These are phyloP conservation scores for Premnoplex brunnescens DNA, from an alignment of 2,797 vertebrate species.

Conservation along the genomic window DNA sequence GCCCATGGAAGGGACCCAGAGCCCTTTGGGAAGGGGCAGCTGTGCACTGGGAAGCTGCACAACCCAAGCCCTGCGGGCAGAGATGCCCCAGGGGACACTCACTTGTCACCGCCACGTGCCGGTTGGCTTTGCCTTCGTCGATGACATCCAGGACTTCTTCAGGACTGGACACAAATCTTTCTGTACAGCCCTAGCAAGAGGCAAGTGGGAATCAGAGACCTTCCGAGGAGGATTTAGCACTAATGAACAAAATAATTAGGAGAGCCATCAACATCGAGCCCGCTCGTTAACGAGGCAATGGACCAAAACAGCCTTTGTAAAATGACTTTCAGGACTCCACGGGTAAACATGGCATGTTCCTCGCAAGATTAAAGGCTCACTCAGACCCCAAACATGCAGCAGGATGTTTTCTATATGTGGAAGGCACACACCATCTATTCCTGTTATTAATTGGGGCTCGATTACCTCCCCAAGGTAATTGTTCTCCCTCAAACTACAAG, in stretches of 20 bases:
- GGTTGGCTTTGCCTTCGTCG: slow-evolving; percentile 93
- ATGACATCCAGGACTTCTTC: slow-evolving; percentile 98
- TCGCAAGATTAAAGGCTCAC: neutral
- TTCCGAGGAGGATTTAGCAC: neutral
- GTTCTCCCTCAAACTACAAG: neutral
- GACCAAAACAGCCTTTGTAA: neutral
- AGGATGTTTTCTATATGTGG: neutral
- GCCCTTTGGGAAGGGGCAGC: neutral
- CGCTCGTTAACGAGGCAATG: fast-evolving
- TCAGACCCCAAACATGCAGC: neutral
- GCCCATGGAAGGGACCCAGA: fast-evolving
- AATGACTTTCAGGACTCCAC: neutral
- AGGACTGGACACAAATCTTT: slow-evolving; percentile 96
- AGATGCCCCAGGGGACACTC: slow-evolving; percentile 56
- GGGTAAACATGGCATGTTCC: neutral
- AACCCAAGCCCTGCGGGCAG: neutral
- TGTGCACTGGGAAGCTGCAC: neutral
- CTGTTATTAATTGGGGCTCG: neutral
- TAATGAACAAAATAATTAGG: neutral
- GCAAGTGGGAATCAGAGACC: neutral
- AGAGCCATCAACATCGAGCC: neutral
- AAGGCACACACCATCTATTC: fast-evolving
- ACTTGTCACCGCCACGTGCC: slow-evolving; percentile 97
- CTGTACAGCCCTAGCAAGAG: slow-evolving; percentile 89
- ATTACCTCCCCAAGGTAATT: neutral